Evolutionary conservation across 2,888 invertebrate species (phyloP).

Genomic region (Phorcus lineatus): DNA sequence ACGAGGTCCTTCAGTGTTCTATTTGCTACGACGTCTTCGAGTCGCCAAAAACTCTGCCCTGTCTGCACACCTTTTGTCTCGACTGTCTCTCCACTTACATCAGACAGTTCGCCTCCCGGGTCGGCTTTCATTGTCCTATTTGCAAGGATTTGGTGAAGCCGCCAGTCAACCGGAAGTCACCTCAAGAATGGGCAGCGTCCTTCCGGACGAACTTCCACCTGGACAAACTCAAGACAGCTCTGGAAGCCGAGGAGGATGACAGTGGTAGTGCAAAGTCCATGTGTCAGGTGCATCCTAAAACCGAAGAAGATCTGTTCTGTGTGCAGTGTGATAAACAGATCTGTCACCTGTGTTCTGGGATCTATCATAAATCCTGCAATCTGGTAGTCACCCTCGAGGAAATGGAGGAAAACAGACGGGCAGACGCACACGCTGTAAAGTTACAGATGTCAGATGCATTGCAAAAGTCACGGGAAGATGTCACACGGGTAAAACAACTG

Average conservation of each 20-base stretch:
- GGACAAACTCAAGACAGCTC: constrained; percentile 35
- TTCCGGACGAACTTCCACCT: constrained; percentile 41
- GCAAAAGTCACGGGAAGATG: neutral
- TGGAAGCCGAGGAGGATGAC: neutral
- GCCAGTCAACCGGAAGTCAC: constrained; percentile 17
- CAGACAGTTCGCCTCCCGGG: neutral
- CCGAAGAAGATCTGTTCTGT: constrained; percentile 39
- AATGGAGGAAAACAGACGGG: constrained; percentile 31
- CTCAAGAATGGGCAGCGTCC: constrained; percentile 35
- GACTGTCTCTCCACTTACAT: neutral
- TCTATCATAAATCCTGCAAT: constrained; percentile 35
- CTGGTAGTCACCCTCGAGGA: constrained; percentile 34
- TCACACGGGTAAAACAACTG: neutral
- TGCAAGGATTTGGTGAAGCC: constrained; percentile 34
- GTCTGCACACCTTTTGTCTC: constrained; percentile 16
- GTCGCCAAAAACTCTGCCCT: constrained; percentile 19
- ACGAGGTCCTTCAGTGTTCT: neutral
- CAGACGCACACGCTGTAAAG: neutral
- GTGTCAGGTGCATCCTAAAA: neutral
- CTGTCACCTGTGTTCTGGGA: constrained; percentile 43
- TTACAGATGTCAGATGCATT: neutral
- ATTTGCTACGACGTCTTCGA: constrained; percentile 16
- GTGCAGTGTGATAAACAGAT: constrained; percentile 29
- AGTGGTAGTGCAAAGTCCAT: neutral
- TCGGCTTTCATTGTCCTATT: constrained; percentile 38